Base-by-base conservation (phyloP, 2,113 vertebrate genomes). In the Etheostoma cragini region DNA sequence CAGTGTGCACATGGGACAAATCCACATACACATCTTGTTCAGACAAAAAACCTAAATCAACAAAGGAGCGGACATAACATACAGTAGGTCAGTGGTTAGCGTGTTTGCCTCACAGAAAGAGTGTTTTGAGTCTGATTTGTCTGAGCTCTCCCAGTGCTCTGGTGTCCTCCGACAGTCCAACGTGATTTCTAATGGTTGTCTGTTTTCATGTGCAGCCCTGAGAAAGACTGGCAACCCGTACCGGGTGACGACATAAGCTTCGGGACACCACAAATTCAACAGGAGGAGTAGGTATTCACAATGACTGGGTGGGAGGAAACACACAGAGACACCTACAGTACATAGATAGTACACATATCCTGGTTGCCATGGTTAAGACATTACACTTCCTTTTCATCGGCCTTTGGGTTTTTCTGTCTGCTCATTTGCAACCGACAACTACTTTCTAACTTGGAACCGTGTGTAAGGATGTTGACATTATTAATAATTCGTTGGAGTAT, bases 401-500 rank as follows among this genome's bases (percentile, higher is more conserved):
- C 22, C 30, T 38, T 61, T 0, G 12, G 8, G 10, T 46, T 64
- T 24, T 16, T 45, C 38, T 46, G n/a, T 46, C 10, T 26, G 45
- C 17, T 17, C 45, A 26, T 42, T 52, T 15, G 49, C n/a, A 42
- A 2, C 53, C 35, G 57, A 16, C 16, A 19, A 45, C 57, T 10
- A 19, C 38, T 30, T 57, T 57, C 22, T 26, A 70, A 46, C 21
- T 21, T 30, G 53, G 47, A 54, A 16, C 26, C n/a, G 54, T 54
- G 54, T 6, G 35, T 64, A 54, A 64, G 33, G 33, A 19, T 71
- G 52, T 42, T 38, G 7, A 33, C 52, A 24, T 30, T 45, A 58
- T 77, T 65, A 81, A 52, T 64, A 38, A 74, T 81, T 67, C n/a
- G 68, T 10, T 17, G 17, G n/a, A 13, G 52, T n/a, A n/a, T 60